Conservation (phyloP, 1,140 invertebrate species). For the Nebria ingens region DNA sequence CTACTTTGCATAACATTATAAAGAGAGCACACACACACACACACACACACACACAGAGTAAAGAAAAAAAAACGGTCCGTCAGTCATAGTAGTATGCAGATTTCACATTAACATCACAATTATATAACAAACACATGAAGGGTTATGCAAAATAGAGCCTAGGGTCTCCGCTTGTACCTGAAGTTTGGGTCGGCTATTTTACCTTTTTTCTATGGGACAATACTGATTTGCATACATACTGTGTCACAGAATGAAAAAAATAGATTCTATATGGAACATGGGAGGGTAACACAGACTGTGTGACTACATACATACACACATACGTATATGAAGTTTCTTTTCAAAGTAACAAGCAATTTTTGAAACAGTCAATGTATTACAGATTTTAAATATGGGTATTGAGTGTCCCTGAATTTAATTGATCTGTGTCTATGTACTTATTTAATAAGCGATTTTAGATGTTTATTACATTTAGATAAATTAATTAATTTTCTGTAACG, state of each 20-base stretch:
- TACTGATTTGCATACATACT: background rate
- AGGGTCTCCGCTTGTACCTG: background rate
- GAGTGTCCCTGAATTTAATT: too few relatives aligned
- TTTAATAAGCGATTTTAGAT: too few relatives aligned
- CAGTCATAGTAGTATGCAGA: background rate
- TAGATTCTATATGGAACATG: background rate
- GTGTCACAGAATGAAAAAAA: background rate
- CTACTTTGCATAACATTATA: background rate
- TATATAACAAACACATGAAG: background rate
- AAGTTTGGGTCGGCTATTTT: too few relatives aligned
- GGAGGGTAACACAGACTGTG: background rate
- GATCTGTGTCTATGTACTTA: too few relatives aligned
- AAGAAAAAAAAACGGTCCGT: background rate
- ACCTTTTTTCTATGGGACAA: too few relatives aligned
- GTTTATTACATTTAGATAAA: too few relatives aligned
- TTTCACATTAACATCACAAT: background rate
- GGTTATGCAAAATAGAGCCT: background rate
- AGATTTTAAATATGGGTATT: too few relatives aligned
- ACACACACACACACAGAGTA: background rate
- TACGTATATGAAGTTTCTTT: too few relatives aligned
- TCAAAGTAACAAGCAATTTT: too few relatives aligned
- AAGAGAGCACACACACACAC: background rate
- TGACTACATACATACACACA: background rate
- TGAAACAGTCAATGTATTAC: too few relatives aligned
- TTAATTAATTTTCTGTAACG: too few relatives aligned